Conservation (phyloP, 1,140 invertebrate species). For the Marisa cornuarietis region DNA sequence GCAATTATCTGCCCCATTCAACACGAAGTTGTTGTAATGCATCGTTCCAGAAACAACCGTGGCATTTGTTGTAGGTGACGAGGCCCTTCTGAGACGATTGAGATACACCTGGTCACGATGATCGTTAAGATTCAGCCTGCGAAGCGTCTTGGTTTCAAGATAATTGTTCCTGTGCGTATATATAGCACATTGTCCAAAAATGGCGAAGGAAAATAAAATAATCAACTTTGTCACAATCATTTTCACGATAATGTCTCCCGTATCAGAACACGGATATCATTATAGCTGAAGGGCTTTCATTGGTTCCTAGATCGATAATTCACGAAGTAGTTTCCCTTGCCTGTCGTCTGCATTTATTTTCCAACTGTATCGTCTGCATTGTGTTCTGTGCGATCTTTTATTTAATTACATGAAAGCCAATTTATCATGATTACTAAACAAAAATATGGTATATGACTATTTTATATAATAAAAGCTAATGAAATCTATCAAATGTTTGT, state of each 20-base stretch:
- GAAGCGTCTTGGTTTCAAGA: not conserved
- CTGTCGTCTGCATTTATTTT: too few species aligned
- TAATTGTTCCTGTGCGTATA: not conserved
- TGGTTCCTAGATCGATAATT: not conserved
- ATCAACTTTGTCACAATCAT: slow-evolving; percentile 7
- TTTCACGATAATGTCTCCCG: slow-evolving; percentile 8
- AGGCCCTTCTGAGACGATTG: not conserved
- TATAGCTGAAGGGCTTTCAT: slow-evolving; percentile 8
- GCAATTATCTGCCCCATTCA: slow-evolving; percentile 71
- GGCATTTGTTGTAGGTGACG: not conserved
- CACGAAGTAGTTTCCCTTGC: too few species aligned
- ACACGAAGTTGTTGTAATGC: slow-evolving; percentile 7
- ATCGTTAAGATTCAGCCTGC: not conserved
- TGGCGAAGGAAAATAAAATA: not conserved
- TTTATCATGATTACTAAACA: too few species aligned
- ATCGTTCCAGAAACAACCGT: not conserved
- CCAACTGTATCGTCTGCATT: too few species aligned
- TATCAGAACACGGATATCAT: slow-evolving; percentile 2
- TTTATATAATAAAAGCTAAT: too few species aligned
- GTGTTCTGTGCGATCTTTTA: too few species aligned
- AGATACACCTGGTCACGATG: not conserved
- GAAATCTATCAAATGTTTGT: not conserved
- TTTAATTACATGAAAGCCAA: too few species aligned
- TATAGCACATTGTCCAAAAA: slow-evolving; percentile 8
- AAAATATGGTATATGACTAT: too few species aligned